phyloP scores from a whole-genome alignment of 1,140 invertebrate genomes.

The Pissodes strobi region DNA sequence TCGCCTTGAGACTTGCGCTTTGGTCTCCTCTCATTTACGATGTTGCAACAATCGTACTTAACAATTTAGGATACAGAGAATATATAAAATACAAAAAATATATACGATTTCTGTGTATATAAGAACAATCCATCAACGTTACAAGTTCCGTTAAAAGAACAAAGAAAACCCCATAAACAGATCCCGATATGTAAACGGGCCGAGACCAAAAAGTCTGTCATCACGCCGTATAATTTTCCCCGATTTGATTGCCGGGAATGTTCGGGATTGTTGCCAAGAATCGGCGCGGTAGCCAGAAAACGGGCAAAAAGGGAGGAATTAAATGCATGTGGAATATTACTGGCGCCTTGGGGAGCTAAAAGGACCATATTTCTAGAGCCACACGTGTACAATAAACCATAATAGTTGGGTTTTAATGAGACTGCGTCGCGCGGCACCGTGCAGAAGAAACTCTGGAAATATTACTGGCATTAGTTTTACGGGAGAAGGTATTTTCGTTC shows the following conservation, averaged over 20 bases:
- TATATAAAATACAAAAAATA: no score
- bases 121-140: no score
- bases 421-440: background rate
- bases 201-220: background rate
- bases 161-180: no score
- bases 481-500: background rate
- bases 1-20: no score
- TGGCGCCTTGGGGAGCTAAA: slow-evolving; percentile 12
- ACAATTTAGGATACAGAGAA: no score
- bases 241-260: background rate
- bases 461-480: slow-evolving; percentile 1
- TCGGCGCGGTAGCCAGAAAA: slow-evolving; percentile 15
- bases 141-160: no score
- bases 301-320: slow-evolving; percentile 10
- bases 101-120: no score
- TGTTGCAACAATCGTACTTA: no score
- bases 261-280: slow-evolving; percentile 13
- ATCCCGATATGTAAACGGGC: no score
- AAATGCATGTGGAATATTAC: slow-evolving; percentile 14
- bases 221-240: background rate
- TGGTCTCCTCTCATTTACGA: no score
- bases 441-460: background rate
- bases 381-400: slow-evolving; percentile 17
- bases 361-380: slow-evolving; percentile 1
- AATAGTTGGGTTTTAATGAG: slow-evolving; percentile 14